Conservation (phyloP, 2,797 vertebrate genomes). For the Octomys mimax region DNA sequence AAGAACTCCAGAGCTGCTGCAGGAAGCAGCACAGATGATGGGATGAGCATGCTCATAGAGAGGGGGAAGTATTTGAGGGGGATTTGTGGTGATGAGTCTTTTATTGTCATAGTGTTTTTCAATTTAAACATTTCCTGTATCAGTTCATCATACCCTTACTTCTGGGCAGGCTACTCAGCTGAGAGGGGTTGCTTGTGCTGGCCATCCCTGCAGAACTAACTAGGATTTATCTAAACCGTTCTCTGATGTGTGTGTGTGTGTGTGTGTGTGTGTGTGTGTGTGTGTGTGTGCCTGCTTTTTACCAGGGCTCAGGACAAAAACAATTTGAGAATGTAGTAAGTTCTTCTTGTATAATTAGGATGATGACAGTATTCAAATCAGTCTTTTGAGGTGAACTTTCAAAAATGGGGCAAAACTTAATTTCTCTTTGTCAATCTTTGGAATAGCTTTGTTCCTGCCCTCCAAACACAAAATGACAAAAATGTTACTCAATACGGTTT, state of each 20-base stretch:
- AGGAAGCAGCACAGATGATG: neutral
- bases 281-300: neutral
- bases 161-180: neutral
- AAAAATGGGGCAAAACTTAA: neutral
- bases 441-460: neutral
- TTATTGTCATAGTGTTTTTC: neutral
- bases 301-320: neutral
- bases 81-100: neutral
- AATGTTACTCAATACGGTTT: neutral
- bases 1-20: neutral
- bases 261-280: neutral
- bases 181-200: neutral
- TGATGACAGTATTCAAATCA: neutral
- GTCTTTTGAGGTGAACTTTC: neutral
- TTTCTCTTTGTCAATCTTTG: constrained; percentile 12
- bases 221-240: neutral
- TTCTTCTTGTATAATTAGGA: neutral
- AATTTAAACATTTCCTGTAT: neutral
- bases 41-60: neutral
- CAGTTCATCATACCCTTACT: no score
- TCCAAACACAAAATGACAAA: neutral
- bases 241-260: neutral
- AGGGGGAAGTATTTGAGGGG: neutral
- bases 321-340: constrained; percentile 14
- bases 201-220: neutral